Base-by-base conservation (phyloP, 2,888 invertebrate species). In the Apodemia duryi region DNA sequence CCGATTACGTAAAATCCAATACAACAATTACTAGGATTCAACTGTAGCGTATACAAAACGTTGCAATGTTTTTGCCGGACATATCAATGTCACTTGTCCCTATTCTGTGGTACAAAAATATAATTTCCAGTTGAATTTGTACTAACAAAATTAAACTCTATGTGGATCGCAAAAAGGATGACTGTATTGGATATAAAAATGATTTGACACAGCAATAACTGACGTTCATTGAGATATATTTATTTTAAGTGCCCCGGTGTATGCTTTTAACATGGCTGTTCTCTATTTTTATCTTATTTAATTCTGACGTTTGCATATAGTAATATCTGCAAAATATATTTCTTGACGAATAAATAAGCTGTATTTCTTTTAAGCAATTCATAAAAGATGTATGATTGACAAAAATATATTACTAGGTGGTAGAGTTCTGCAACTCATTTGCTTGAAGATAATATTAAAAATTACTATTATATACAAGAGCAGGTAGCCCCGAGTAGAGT, bases 81-180 rank as follows among this genome's bases (percentile, higher is more conserved):
- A 66, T 65, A 67, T 64, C 63, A 61, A 35, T 64, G 65, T 65
- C 66, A 57, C 67, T 68, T 67, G 65, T 67, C 65, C 52, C 63
- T 11, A 57, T 57, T 32, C 32, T 32, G 57, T 32, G 57, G 32
- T 11, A 3, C 29, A 21, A 32, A 57, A 11, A 29, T 13, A 57
- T 2, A 57, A 32, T 29, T 57, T 29, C 4, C 57, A 9, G 32
- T 29, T 28, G 32, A 10, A 29, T 57, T 11, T 57, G 6, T 29
- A 10, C 57, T 2, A 6, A 6, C 29, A 11, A 57, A 57, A 57
- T 32, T 29, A 57, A 57, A 9, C 57, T 57, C 32, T 57, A 32
- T 11, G 10, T 10, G 32, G 11, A 32, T 57, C 2, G 1, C 11
- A 11, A 57, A 29, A 32, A 32, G 10, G 54, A 54, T 9, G 10